Base-by-base conservation (phyloP, 2,888 invertebrate species). In the Cryptosula pallasiana region DNA sequence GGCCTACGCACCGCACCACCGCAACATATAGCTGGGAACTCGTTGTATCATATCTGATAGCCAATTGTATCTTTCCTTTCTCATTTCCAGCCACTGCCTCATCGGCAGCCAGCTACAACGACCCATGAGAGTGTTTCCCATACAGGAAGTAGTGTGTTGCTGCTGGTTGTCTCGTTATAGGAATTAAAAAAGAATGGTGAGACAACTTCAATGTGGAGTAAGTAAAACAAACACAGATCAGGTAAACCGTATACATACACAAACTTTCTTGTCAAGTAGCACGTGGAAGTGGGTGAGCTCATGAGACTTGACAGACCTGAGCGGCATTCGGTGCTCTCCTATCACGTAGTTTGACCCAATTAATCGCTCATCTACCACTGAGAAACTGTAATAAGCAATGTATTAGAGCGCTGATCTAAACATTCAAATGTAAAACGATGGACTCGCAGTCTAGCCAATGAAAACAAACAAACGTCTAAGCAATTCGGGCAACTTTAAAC, bases 331-430 rank as follows among this genome's bases (percentile, higher is more conserved):
- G 9, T 89, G 88, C 80, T 91, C 91, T 45, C 91, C 92, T 78
- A 93, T 88, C 82, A 91, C 92, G 82, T 92, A 92, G 81, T 90
- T 32, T 5, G 63, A 89, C 2, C 91, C 91, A 81, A 90, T 94
- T 83, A 91, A 91, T 85, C 96, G 95, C 80, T 95, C 95, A 86
- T 96, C 95, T 79, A 87, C 75, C 55, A 87, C 84, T 45, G 84
- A 80, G 72, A 86, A 75, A 71, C 84, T n/a, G n/a, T n/a, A n/a
- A n/a, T n/a, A n/a, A n/a, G n/a, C n/a, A n/a, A n/a, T n/a, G n/a
- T n/a, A n/a, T n/a, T n/a, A n/a, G n/a, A n/a, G n/a, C n/a, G n/a
- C n/a, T n/a, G n/a, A n/a, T n/a, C n/a, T n/a, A n/a, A n/a, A n/a
- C n/a, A n/a, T n/a, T n/a, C n/a, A n/a, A n/a, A n/a, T n/a, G n/a